Conservation (phyloP, 2,888 invertebrate species). For the Smittia sp. region DNA sequence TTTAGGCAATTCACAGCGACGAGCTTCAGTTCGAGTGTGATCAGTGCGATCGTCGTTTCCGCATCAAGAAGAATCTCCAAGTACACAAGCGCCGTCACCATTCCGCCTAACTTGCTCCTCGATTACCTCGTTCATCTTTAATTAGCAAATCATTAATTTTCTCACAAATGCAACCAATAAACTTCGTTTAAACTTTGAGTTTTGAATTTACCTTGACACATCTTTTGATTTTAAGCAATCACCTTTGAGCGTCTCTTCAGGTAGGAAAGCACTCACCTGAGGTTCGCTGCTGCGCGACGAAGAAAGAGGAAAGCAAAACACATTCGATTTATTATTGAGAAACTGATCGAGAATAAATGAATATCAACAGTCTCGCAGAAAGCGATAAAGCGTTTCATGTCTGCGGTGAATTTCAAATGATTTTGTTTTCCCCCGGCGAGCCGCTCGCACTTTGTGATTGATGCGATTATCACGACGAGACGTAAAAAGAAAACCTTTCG, state of each 20-base stretch:
- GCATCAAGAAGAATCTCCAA: constrained; percentile 33
- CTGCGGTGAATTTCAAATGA: constrained; percentile 17
- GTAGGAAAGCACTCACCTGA: neutral
- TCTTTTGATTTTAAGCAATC: constrained; percentile 1
- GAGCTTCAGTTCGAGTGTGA: constrained; percentile 13
- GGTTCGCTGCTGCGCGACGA: neutral
- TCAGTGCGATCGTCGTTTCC: constrained; percentile 3
- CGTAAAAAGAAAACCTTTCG: neutral
- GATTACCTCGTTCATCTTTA: neutral
- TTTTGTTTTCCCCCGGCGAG: neutral
- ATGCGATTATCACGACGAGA: constrained; percentile 14
- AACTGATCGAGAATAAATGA: constrained; percentile 1
- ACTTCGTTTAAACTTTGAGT: neutral
- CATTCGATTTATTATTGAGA: constrained; percentile 14
- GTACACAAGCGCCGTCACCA: constrained; percentile 31
- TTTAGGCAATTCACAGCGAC: constrained; percentile 22
- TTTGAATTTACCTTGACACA: too few relatives aligned
- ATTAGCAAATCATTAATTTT: too few relatives aligned
- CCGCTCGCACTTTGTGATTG: constrained; percentile 9
- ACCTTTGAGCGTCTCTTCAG: neutral
- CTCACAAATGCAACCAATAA: neutral
- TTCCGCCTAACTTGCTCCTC: neutral
- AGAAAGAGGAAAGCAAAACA: neutral
- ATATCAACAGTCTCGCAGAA: neutral
- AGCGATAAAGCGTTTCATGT: constrained; percentile 8